A percentile compares a stretch with the other conserved stretches of the same genome.
phyloP scores from a whole-genome alignment of 2,113 vertebrate genomes.

The Pantherophis guttatus region DNA sequence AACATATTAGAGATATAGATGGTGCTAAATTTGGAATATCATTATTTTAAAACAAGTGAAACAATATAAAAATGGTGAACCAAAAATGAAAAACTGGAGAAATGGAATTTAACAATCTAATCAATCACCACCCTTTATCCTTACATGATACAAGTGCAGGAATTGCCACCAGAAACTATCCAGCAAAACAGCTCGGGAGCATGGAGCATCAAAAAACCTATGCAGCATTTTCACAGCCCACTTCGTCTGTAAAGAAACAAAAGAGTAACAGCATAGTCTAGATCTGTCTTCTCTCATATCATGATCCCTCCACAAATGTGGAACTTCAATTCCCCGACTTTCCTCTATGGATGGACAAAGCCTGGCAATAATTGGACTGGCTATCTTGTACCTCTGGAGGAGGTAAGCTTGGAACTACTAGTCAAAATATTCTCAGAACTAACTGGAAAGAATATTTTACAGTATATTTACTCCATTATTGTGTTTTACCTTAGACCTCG shows the following conservation, averaged over 20 bases:
- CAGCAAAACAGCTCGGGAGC: slow-evolving; percentile 50
- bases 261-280: slow-evolving; percentile 2
- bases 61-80: background rate
- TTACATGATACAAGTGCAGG: slow-evolving; percentile 65
- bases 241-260: slow-evolving; percentile 43
- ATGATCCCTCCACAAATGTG: background rate
- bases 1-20: background rate
- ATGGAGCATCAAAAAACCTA: slow-evolving; percentile 56
- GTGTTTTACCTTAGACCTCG: background rate
- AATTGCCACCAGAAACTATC: slow-evolving; percentile 70
- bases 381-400: background rate
- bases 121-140: background rate
- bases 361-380: background rate
- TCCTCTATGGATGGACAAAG: background rate
- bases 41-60: background rate
- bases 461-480: background rate
- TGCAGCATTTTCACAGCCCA: slow-evolving; percentile 49
- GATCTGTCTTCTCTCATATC: background rate
- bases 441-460: slow-evolving; percentile 8
- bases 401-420: background rate
- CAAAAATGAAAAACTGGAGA: background rate
- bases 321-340: background rate
- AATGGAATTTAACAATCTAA: slow-evolving; percentile 21
- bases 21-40: background rate
- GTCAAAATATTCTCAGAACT: background rate